These are phyloP conservation scores for Tachypleus tridentatus DNA, from an alignment of 1,140 invertebrate species.

Conservation along the genomic window DNA sequence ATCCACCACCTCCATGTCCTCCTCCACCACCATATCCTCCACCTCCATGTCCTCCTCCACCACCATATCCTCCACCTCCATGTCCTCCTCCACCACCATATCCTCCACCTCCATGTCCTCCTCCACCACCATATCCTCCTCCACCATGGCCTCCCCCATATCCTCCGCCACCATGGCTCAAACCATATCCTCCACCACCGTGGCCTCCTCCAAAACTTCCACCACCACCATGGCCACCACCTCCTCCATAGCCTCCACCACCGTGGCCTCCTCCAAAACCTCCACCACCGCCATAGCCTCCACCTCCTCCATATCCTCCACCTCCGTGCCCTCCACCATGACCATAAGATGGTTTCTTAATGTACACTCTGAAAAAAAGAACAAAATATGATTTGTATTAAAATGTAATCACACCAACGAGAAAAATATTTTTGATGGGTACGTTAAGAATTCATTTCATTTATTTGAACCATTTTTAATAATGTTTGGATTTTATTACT, in stretches of 20 bases:
- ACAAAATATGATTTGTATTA: background rate
- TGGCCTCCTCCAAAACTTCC: background rate
- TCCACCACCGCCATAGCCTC: constrained; percentile 7
- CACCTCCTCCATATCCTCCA: constrained; percentile 2
- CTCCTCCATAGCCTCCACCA: background rate
- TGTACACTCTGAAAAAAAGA: constrained; percentile 12
- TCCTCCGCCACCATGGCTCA: constrained; percentile 3
- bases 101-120: constrained; percentile 19
- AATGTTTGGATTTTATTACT: no score
- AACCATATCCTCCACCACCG: constrained; percentile 5
- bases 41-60: constrained; percentile 5
- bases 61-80: constrained; percentile 7
- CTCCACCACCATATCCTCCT: constrained; percentile 30
- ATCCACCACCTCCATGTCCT: no score
- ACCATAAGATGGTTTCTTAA: constrained; percentile 14
- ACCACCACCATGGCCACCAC: background rate
- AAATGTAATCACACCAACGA: background rate
- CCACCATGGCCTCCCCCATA: constrained; percentile 17
- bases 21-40: background rate
- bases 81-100: no score
- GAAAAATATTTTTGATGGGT: no score
- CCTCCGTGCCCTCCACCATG: constrained; percentile 2
- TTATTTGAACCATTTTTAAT: no score
- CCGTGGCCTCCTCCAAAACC: constrained; percentile 9
- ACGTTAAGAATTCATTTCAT: no score